Conservation (phyloP, 2,888 invertebrate species). For the Ichneumoninae sp. region DNA sequence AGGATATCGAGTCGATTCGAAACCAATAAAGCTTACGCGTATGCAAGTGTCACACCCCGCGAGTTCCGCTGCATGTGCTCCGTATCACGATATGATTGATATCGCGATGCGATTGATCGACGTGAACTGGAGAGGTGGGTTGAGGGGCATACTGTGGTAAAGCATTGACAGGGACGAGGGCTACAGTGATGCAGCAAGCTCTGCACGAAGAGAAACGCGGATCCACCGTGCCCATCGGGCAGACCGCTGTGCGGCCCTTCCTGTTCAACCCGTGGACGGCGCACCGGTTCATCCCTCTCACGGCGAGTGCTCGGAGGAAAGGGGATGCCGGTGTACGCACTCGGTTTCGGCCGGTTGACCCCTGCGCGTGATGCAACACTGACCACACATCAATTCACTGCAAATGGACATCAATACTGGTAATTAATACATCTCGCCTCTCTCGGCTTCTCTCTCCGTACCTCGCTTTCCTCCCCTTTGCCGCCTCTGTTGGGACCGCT, state of each 20-base stretch:
- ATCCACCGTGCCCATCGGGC: slow-evolving; percentile 65
- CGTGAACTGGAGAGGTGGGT: slow-evolving; percentile 68
- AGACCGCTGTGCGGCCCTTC: slow-evolving; percentile 56
- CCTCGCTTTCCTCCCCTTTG: slow-evolving; percentile 62
- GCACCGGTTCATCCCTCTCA: slow-evolving; percentile 78
- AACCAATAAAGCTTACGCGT: slow-evolving; percentile 56
- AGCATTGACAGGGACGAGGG: slow-evolving; percentile 59
- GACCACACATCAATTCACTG: slow-evolving; percentile 85
- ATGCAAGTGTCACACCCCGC: slow-evolving; percentile 63
- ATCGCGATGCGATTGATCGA: slow-evolving; percentile 76
- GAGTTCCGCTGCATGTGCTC: slow-evolving; percentile 61
- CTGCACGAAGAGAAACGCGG: slow-evolving; percentile 65
- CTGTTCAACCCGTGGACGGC: slow-evolving; percentile 51
- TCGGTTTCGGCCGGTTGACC: slow-evolving; percentile 81
- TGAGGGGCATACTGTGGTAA: slow-evolving; percentile 13
- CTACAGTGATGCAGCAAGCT: slow-evolving; percentile 37
- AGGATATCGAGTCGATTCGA: slow-evolving; percentile 42
- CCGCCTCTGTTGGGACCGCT: slow-evolving; percentile 53
- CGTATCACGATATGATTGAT: slow-evolving; percentile 75
- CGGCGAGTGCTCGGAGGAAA: slow-evolving; percentile 46
- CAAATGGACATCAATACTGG: slow-evolving; percentile 85
- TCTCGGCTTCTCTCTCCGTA: slow-evolving; percentile 68
- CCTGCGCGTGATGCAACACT: slow-evolving; percentile 84
- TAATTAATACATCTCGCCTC: slow-evolving; percentile 85
- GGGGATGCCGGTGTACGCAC: slow-evolving; percentile 72